Evolutionary conservation across 2,888 invertebrate genomes (phyloP).

Genomic region (Pseudococcus longispinus): DNA sequence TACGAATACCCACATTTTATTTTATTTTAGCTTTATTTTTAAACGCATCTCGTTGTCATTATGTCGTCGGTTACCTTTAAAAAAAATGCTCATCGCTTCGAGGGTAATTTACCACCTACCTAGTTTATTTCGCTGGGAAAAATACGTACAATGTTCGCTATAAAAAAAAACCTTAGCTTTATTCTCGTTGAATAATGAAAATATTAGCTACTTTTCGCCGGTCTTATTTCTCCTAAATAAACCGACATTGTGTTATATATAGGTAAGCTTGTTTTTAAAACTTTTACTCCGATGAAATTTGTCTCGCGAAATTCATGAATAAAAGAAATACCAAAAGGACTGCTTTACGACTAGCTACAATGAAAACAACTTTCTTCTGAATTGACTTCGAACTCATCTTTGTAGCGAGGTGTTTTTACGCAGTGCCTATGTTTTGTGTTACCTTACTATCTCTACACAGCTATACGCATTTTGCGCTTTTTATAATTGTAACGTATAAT

Average conservation of each 20-base stretch:
- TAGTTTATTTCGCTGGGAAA: background rate
- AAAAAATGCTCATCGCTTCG: background rate
- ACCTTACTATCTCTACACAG: too few species aligned
- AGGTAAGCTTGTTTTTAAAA: background rate
- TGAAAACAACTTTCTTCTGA: background rate
- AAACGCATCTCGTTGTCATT: background rate
- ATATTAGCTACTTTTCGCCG: background rate
- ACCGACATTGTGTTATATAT: background rate
- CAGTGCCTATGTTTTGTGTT: background rate
- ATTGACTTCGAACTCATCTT: background rate
- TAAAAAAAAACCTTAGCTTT: background rate
- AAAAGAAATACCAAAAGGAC: background rate
- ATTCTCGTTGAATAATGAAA: background rate
- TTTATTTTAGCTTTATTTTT: background rate
- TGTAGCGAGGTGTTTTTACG: background rate
- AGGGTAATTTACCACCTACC: background rate
- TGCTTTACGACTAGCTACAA: background rate
- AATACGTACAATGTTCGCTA: too few species aligned
- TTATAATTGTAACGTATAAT: conserved; percentile 1
- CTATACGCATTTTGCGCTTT: background rate
- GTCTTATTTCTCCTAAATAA: background rate
- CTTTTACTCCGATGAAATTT: conserved; percentile 5
- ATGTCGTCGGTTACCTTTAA: background rate
- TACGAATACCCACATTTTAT: background rate
- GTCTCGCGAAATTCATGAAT: conserved; percentile 5